Conservation (phyloP, 1,140 invertebrate genomes). For the Aphidius ervi region DNA sequence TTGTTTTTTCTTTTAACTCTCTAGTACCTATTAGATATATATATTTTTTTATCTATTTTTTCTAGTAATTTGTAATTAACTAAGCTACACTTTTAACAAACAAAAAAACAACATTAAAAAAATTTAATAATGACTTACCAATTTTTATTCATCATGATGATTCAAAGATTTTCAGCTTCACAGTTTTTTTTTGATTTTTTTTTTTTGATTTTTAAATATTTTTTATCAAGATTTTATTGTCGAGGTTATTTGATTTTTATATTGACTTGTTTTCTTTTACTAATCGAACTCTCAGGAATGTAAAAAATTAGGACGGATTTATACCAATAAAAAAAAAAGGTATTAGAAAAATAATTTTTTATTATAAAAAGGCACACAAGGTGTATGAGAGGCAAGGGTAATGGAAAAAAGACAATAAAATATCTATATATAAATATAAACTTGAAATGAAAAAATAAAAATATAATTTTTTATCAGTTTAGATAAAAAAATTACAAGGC, state of each 20-base stretch:
- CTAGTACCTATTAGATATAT: not conserved
- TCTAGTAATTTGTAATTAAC: not conserved
- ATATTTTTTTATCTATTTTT: not conserved
- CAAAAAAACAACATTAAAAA: not conserved
- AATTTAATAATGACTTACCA: conserved; percentile 15
- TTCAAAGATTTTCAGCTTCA: conserved; percentile 1
- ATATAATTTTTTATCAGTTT: too few relatives aligned
- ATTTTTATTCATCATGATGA: conserved; percentile 19
- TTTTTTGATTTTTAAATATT: not conserved
- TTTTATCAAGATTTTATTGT: not conserved
- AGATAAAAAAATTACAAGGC: conserved; percentile 4
- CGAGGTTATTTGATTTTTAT: not conserved
- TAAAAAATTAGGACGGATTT: too few relatives aligned
- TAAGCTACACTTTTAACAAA: not conserved
- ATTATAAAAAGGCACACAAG: conserved; percentile 3
- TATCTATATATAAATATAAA: too few relatives aligned
- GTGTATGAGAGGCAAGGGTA: conserved; percentile 2
- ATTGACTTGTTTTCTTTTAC: not conserved
- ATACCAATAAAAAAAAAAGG: too few relatives aligned
- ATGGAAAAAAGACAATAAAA: not conserved
- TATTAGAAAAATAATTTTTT: too few relatives aligned
- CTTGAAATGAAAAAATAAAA: too few relatives aligned
- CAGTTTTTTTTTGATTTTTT: not conserved
- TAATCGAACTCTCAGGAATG: not conserved
- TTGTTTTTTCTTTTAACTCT: not conserved